Evolutionary conservation across 2,797 vertebrate species (phyloP).

Genomic region (Mastacembelus armatus): DNA sequence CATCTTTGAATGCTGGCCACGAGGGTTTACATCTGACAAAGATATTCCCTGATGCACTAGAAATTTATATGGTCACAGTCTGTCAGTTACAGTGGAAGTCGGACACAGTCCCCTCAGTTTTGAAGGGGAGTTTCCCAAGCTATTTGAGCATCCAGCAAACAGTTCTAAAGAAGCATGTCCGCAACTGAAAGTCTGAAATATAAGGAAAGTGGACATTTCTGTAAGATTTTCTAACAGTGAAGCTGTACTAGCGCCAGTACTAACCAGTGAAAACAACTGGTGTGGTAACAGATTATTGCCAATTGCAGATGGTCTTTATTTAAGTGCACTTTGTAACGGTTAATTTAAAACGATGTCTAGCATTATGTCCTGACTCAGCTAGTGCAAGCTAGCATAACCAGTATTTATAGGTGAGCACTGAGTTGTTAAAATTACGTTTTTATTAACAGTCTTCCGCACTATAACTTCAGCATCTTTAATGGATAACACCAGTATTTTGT

Average conservation of each 20-base stretch:
- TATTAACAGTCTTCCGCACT: conserved; percentile 6
- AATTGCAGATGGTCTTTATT: conserved; percentile 3
- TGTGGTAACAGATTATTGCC: background rate
- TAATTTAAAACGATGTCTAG: conserved; percentile 12
- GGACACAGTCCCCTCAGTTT: too few relatives aligned
- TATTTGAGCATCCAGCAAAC: background rate
- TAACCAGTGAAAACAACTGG: background rate
- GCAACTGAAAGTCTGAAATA: background rate
- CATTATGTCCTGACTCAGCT: conserved; percentile 27
- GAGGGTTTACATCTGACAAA: too few relatives aligned
- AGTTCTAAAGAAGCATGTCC: background rate
- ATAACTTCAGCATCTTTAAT: conserved; percentile 1
- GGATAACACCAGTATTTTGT: conserved; percentile 20
- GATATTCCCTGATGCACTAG: too few relatives aligned
- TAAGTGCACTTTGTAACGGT: background rate
- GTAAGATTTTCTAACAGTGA: background rate
- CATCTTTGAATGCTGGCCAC: too few relatives aligned
- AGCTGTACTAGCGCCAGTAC: background rate
- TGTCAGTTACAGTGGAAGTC: background rate
- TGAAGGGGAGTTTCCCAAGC: too few relatives aligned
- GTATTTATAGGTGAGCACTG: conserved; percentile 26
- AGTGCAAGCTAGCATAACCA: conserved; percentile 24
- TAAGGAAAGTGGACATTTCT: background rate
- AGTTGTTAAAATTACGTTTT: conserved; percentile 31
- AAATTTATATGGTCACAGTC: background rate